Percentiles rank a stretch among this genome's conserved stretches.
These are phyloP conservation scores for Vanessa atalanta DNA, from an alignment of 1,140 invertebrate genomes.

Conservation along the genomic window DNA sequence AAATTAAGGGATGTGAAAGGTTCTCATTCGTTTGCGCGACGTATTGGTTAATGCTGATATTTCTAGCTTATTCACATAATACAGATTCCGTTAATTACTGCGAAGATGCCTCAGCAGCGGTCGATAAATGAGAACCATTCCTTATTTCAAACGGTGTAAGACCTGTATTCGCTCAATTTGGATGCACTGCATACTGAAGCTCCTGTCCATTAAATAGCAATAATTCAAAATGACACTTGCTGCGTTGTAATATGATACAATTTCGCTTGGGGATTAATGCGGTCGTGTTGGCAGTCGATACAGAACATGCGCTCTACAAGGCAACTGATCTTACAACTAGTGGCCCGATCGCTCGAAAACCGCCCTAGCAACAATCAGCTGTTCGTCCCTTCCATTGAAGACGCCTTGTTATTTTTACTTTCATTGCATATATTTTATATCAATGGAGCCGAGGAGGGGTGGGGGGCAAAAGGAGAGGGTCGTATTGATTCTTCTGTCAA, in stretches of 20 bases:
- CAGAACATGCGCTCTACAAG: conserved; percentile 45
- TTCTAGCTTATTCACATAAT: conserved; percentile 47
- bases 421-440: conserved; percentile 45
- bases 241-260: not conserved
- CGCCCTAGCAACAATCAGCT: conserved; percentile 58
- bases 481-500: conserved; percentile 29
- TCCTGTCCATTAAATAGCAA: conserved; percentile 28
- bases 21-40: conserved; percentile 35
- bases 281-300: conserved; percentile 45
- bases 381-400: conserved; percentile 49
- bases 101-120: conserved; percentile 36
- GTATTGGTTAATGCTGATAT: conserved; percentile 49
- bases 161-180: conserved; percentile 16
- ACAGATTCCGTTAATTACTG: conserved; percentile 49
- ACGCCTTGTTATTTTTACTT: conserved; percentile 48
- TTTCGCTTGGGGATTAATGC: conserved; percentile 23
- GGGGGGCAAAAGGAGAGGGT: not conserved
- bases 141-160: conserved; percentile 12
- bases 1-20: conserved; percentile 36
- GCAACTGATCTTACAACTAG: conserved; percentile 24
- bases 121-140: not conserved
- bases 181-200: conserved; percentile 4
- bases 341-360: conserved; percentile 31
- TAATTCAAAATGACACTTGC: conserved; percentile 13
- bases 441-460: conserved; percentile 18